Percentiles rank a stretch among this genome's conserved stretches.
phyloP scores from a whole-genome alignment of 2,113 vertebrate genomes.

The Myotis lucifugus region DNA sequence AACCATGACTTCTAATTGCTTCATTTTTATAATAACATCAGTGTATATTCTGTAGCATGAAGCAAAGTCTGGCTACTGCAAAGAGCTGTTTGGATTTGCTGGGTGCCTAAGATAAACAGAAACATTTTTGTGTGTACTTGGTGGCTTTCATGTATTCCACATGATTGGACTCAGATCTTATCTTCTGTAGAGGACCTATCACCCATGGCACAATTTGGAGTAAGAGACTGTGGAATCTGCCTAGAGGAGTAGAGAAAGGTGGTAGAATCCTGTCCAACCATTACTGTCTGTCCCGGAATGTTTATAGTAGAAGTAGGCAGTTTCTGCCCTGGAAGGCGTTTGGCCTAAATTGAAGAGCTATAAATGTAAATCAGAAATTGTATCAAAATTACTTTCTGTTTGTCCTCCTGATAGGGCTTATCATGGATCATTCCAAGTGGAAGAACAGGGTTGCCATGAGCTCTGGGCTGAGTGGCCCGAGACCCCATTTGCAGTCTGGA shows the following conservation, averaged over 20 bases:
- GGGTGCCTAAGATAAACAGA: neutral
- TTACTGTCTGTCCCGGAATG: neutral
- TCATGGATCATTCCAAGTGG: neutral
- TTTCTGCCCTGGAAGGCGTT: neutral
- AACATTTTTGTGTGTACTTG: constrained; percentile 5
- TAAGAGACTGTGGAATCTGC: neutral
- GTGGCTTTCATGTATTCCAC: neutral
- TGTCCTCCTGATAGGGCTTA: neutral
- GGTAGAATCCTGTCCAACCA: neutral
- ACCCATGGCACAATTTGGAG: neutral
- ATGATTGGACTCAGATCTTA: constrained; percentile 7
- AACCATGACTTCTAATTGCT: neutral
- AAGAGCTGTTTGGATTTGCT: neutral
- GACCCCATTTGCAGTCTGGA: neutral
- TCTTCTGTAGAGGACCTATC: neutral
- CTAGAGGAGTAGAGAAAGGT: neutral
- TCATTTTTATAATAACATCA: neutral
- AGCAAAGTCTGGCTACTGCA: neutral
- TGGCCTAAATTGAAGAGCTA: neutral
- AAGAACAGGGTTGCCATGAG: neutral
- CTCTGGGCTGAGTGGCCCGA: neutral
- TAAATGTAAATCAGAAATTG: neutral
- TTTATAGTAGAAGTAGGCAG: neutral
- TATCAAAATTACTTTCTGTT: neutral
- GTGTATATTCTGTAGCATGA: neutral